These are phyloP conservation scores for Adoxophyes honmai DNA, from an alignment of 1,140 invertebrate species.

Conservation along the genomic window DNA sequence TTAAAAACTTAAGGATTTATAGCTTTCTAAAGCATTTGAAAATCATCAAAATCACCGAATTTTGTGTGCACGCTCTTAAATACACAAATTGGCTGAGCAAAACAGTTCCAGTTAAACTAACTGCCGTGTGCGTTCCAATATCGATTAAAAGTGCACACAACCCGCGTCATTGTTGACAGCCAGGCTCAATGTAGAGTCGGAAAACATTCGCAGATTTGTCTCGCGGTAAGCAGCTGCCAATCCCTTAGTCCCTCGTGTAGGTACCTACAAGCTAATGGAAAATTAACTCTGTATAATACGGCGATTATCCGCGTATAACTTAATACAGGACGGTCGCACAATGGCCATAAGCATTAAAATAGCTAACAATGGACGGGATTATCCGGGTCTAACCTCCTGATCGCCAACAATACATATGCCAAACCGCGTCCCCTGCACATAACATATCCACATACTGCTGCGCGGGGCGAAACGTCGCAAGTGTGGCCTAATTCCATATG, in stretches of 20 bases:
- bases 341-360: constrained; percentile 73
- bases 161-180: constrained; percentile 6
- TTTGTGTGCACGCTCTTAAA: too few relatives aligned
- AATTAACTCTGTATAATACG: constrained; percentile 71
- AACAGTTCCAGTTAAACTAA: background rate
- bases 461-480: background rate
- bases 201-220: constrained; percentile 40
- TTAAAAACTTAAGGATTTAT: too few relatives aligned
- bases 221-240: constrained; percentile 56
- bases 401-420: constrained; percentile 46
- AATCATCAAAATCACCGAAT: too few relatives aligned
- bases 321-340: constrained; percentile 69
- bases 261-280: constrained; percentile 49
- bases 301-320: constrained; percentile 73
- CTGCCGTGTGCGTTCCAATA: background rate
- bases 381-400: constrained; percentile 60
- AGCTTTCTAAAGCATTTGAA: too few relatives aligned
- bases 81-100: constrained; percentile 5
- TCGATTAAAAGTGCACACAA: constrained; percentile 13
- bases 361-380: constrained; percentile 69
- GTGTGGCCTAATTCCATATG: background rate
- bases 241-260: constrained; percentile 31
- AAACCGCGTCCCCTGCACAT: constrained; percentile 12
- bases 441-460: constrained; percentile 7
- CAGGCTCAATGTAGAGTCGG: background rate